phyloP scores from a whole-genome alignment of 30 jellyfish, hydroid and myxozoan genomes.

The Pseudorhiza aurosa region DNA sequence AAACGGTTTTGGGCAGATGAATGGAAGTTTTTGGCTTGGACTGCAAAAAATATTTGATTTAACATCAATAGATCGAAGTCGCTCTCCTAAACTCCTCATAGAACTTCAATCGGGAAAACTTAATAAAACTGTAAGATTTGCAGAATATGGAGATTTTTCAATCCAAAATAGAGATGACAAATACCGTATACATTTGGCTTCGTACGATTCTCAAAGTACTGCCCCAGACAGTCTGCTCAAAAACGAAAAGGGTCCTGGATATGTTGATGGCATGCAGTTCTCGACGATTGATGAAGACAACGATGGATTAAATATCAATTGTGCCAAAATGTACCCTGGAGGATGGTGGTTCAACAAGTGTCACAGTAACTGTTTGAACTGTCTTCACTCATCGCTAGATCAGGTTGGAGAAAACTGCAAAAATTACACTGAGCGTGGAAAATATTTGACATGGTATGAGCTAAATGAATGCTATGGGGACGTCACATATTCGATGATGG shows the following conservation, averaged over 20 bases:
- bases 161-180: not conserved
- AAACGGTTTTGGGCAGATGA: constrained; percentile 38
- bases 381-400: not conserved
- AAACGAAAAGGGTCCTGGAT: not conserved
- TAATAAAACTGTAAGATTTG: constrained; percentile 1
- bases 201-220: not conserved
- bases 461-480: constrained; percentile 4
- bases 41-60: constrained; percentile 20
- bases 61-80: constrained; percentile 4
- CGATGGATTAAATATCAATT: not conserved
- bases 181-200: not conserved
- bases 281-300: constrained; percentile 35
- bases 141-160: constrained; percentile 17
- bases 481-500: constrained; percentile 29
- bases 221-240: not conserved
- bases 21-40: constrained; percentile 57
- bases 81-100: not conserved
- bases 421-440: not conserved
- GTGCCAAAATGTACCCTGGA: constrained; percentile 14
- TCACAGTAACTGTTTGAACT: constrained; percentile 15
- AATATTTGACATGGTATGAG: constrained; percentile 15
- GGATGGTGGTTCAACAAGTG: constrained; percentile 59
- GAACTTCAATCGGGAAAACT: not conserved
- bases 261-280: constrained; percentile 26
- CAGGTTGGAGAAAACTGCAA: not conserved